Conservation (phyloP, 1,140 invertebrate genomes). For the Drosophila bocki region DNA sequence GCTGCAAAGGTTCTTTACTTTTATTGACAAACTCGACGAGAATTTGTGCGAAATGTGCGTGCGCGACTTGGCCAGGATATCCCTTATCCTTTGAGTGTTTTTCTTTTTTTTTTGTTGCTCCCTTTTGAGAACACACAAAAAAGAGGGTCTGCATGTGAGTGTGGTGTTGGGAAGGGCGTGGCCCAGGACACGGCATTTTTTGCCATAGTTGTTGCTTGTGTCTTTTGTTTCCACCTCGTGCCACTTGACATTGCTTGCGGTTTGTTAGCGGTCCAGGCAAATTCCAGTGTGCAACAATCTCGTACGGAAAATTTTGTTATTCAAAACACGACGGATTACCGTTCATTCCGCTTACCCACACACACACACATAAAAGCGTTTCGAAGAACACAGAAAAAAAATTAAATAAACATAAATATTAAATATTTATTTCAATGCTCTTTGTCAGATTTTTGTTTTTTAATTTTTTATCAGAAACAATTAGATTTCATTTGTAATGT, state of each 20-base stretch:
- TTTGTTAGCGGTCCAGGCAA: slow-evolving; percentile 71
- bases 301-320: slow-evolving; percentile 78
- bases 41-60: slow-evolving; percentile 77
- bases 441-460: not conserved
- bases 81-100: slow-evolving; percentile 77
- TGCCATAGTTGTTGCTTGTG: slow-evolving; percentile 54
- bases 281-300: slow-evolving; percentile 76
- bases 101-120: slow-evolving; percentile 12
- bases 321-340: slow-evolving; percentile 83
- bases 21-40: slow-evolving; percentile 76
- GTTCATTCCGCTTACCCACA: slow-evolving; percentile 78
- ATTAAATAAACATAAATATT: not conserved
- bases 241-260: slow-evolving; percentile 80
- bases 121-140: slow-evolving; percentile 35
- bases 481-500: not conserved
- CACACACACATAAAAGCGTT: slow-evolving; percentile 36
- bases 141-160: slow-evolving; percentile 34
- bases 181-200: slow-evolving; percentile 48
- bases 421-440: not conserved
- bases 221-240: slow-evolving; percentile 62
- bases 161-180: slow-evolving; percentile 60
- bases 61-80: slow-evolving; percentile 57
- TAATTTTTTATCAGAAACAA: not conserved
- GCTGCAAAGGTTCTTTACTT: slow-evolving; percentile 62
- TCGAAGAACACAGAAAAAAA: slow-evolving; percentile 5